A percentile compares a stretch with the other conserved stretches of the same genome.
Evolutionary conservation across 1,140 invertebrate genomes (phyloP).

Genomic region (Drosophila ironensis): DNA sequence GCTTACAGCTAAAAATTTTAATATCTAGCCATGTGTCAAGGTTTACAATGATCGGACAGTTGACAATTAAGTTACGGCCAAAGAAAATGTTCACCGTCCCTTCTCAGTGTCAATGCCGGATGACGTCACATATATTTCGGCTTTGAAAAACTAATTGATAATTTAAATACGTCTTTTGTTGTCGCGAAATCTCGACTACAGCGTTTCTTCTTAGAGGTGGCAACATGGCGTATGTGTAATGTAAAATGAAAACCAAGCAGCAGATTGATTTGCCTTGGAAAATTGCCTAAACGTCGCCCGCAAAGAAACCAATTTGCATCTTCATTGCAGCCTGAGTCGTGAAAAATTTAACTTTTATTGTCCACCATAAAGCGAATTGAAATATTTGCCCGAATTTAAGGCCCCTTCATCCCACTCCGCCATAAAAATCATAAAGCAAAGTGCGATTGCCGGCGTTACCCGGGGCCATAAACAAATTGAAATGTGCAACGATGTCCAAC

Average conservation of each 20-base stretch:
- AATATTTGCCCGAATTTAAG: conserved; percentile 37
- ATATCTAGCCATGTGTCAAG: no score
- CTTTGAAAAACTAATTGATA: no score
- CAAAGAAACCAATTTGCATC: background rate
- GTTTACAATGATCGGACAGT: no score
- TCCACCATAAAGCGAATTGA: conserved; percentile 49
- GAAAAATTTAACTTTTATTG: conserved; percentile 28
- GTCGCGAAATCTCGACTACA: no score
- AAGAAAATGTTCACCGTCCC: no score
- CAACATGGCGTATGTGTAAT: background rate
- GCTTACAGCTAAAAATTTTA: no score
- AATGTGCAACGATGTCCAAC: conserved; percentile 47
- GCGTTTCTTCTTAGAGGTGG: no score
- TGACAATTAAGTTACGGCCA: no score
- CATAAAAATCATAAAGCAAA: conserved; percentile 58
- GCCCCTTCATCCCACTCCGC: conserved; percentile 1
- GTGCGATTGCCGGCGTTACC: conserved; percentile 13
- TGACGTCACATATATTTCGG: no score
- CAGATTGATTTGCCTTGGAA: background rate
- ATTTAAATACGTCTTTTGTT: no score
- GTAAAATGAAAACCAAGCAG: background rate
- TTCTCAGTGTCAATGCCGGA: no score
- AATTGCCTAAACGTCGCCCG: background rate
- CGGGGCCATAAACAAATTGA: conserved; percentile 73
- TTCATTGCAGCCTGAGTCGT: background rate